Base-by-base conservation (phyloP, 2,113 vertebrate species). In the Trichomycterus rosablanca region DNA sequence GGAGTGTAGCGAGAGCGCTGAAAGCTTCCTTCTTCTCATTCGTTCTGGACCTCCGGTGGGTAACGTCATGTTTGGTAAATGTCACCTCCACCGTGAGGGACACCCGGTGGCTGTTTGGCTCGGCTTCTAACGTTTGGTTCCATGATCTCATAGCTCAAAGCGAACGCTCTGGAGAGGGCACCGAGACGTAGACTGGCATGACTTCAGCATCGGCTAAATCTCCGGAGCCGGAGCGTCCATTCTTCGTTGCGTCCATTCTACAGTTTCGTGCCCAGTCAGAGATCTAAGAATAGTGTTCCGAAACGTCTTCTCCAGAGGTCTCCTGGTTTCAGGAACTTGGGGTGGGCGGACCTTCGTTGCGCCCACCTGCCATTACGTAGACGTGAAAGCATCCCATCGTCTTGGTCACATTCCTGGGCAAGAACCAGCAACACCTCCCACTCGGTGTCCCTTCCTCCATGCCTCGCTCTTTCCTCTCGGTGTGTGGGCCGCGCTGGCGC, bases 341-440 rank as follows among this genome's bases (percentile, higher is more conserved):
- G 35, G 71, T 71, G 46, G 39, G 28, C 42, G 40, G n/a, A 49
- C 34, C 60, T 63, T 39, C 30, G 34, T 37, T 37, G 59, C 64
- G 60, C 46, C 69, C 75, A 70, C 72, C 69, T 70, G 69, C 69
- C 63, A 69, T 77, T 72, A 72, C 66, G 30, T 56, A 49, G 56
- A 58, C 56, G 45, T 50, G 32, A 28, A 74, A 71, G 59, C 51
- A 74, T 72, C 66, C 62, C 14, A 24, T 40, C 46, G 61, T 46
- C 55, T 56, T 59, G 54, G 46, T 75, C 61, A 58, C 60, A 73
- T 72, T 67, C 62, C 66, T 65, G 46, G 53, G 48, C 59, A 61
- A 28, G 63, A 53, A 50, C 59, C 52, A 73, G 54, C 37, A 66
- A 72, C 68, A 72, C 66, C 54, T 67, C 63, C 66, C 40, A 39